Base-by-base conservation (phyloP, 2,797 vertebrate species). In the Helarctos malayanus region DNA sequence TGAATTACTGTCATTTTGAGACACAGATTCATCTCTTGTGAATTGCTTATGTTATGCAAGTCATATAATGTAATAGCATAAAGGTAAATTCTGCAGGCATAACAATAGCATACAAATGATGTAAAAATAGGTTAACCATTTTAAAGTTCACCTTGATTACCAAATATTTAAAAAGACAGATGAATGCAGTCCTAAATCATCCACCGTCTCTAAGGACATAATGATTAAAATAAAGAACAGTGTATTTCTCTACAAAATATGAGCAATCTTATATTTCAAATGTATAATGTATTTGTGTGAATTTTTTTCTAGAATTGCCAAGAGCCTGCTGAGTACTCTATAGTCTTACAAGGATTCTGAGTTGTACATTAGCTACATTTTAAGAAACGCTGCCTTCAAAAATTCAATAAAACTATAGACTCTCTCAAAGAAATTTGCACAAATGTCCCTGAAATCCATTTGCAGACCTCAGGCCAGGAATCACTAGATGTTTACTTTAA, bases 1-100 rank as follows among this genome's bases (percentile, higher is more conserved):
- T 71, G 63, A n/a, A 79, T 78, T 56, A 93, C 8, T 71, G 6
- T 69, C 19, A 91, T 91, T 93, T 94, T 94, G 19, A 73, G 21
- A 73, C 59, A 91, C 16, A 45, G 25, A 54, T 78, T 15, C 29
- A 80, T 57, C 13, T 80, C 92, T 38, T 93, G 14, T 78, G 45
- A 63, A 61, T 29, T 69, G 6, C 7, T 90, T 93, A 35, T 32
- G 7, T 52, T 49, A 56, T 56, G 7, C 29, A 25, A 80, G 52
- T 94, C 27, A 84, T 16, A 80, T 52, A 32, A 32, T 29, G 54
- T 76, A 54, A 41, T 6, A 95, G 56, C 29, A n/a, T 78, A 87
- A 79, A 69, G 52, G 6, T 59, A 54, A 82, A 69, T 68, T 61
- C 21, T 69, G 19, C 8, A 71, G 3, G 54, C 38, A 29, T 15